Conservation (phyloP, 2,797 vertebrate genomes). For the Sparus aurata region DNA sequence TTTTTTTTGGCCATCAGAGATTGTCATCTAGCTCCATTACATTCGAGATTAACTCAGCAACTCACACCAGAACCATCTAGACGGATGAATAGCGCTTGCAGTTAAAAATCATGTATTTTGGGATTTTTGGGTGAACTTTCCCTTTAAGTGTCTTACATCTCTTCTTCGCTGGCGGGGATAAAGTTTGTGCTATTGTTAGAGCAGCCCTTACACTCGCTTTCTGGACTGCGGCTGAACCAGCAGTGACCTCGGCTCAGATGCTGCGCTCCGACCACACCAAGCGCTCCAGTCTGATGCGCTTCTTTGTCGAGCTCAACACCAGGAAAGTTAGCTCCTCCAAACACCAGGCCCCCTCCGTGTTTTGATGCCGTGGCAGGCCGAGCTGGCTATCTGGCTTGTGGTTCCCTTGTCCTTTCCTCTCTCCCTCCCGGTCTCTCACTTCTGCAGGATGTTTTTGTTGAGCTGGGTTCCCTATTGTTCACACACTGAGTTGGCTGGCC, state of each 20-base stretch:
- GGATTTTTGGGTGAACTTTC: too few species aligned
- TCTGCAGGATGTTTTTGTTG: slow-evolving; percentile 90
- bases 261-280: slow-evolving; percentile 30
- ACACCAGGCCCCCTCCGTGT: slow-evolving; percentile 61
- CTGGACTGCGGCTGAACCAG: slow-evolving; percentile 53
- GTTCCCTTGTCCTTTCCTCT: slow-evolving; percentile 59
- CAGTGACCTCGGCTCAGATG: slow-evolving; percentile 50
- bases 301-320: slow-evolving; percentile 44
- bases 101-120: too few species aligned
- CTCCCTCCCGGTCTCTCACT: slow-evolving; percentile 76
- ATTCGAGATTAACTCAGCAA: too few species aligned
- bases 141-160: slow-evolving; percentile 19
- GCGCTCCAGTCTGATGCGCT: slow-evolving; percentile 38
- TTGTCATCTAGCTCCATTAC: too few species aligned
- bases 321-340: slow-evolving; percentile 51
- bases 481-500: slow-evolving; percentile 84
- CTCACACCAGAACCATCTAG: too few species aligned
- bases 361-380: slow-evolving; percentile 66
- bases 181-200: slow-evolving; percentile 27
- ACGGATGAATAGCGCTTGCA: too few species aligned
- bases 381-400: slow-evolving; percentile 63
- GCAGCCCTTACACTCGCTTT: slow-evolving; percentile 37
- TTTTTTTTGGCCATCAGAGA: too few species aligned
- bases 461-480: slow-evolving; percentile 88
- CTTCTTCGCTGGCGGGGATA: slow-evolving; percentile 26